Evolutionary conservation across 2,113 vertebrate genomes (phyloP), one percentile per base, ranked within the genome.

Genomic region (Sialia sialis): DNA sequence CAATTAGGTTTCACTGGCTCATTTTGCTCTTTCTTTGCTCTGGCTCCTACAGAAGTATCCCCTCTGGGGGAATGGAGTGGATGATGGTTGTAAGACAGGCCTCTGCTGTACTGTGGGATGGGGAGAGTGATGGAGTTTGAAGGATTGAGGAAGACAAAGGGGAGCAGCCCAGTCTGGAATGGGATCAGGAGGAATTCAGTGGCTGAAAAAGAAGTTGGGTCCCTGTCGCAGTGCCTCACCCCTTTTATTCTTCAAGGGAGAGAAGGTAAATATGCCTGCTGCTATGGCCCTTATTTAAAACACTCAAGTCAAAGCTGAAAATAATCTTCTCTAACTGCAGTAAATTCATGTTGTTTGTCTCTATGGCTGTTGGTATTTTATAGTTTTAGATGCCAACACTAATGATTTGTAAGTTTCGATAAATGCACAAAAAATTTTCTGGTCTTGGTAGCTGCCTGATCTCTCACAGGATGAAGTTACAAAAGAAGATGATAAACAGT

Each of bases 31-130:
- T 39, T 20, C 20, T 36, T 69, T 36, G 10, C 25, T 83, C 22
- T 29, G 22, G 6, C 6, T 27, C 13, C 19, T 11, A 7, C 5
- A 13, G 0, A 8, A 66, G 44, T 4, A 27, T 17, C 1, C 2
- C 44, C 3, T 46, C 13, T 0, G 0, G 16, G 9, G 7, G 2
- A 2, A 22, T 13, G 3, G 25, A 10, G 17, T 1, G 30, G 13
- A 8, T 30, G 22, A 3, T 1, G 1, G 13, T 5, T 74, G 19
- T 32, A 16, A 59, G 26, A 5, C 6, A 16, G 5, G 49, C 0
- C 0, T 5, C 25, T 25, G 7, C 2, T 1, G 19, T 36, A 2
- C 4, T 3, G 2, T 54, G 17, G 11, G 4, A 1, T 27, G 32
- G 38, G 19, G 29, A 49, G n/a, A 15, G 4, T 38, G 26, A 2